phyloP scores from a whole-genome alignment of 2,113 vertebrate genomes.

The Xenus cinereus region DNA sequence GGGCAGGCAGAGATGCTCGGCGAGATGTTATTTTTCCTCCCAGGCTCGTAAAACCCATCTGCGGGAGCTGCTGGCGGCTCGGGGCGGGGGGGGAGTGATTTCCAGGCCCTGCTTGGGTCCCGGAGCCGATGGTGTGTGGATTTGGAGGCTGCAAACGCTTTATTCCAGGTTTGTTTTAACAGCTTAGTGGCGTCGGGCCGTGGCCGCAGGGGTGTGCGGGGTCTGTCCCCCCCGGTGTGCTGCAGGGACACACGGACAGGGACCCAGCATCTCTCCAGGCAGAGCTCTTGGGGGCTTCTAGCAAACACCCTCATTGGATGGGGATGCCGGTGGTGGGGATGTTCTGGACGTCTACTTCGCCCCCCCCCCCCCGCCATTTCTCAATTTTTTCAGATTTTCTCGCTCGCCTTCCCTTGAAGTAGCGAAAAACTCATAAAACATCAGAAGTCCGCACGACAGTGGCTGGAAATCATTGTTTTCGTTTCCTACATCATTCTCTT shows the following conservation, averaged over 20 bases:
- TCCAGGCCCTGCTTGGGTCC: neutral
- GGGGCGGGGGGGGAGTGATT: neutral
- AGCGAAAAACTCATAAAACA: fast-evolving
- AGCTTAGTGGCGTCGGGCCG: neutral
- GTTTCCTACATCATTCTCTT: neutral
- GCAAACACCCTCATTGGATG: fast-evolving
- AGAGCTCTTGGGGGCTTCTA: neutral
- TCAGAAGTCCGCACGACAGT: neutral
- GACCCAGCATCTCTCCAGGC: neutral
- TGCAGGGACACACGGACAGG: neutral
- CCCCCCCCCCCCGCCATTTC: too few species aligned
- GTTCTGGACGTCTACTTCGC: too few species aligned
- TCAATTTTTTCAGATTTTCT: neutral
- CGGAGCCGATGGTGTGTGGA: neutral
- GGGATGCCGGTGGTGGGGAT: neutral
- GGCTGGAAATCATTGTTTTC: neutral
- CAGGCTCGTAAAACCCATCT: slow-evolving; percentile 37
- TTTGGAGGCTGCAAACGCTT: neutral
- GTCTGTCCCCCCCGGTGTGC: neutral
- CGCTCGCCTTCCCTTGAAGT: too few species aligned
- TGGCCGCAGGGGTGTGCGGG: neutral
- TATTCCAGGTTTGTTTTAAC: neutral
- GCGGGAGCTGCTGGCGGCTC: neutral
- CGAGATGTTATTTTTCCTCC: neutral
- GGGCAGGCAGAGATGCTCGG: neutral